Evolutionary conservation across 64 coral and sea anemone species (phyloP).

Genomic region (Cladopsammia gracilis): DNA sequence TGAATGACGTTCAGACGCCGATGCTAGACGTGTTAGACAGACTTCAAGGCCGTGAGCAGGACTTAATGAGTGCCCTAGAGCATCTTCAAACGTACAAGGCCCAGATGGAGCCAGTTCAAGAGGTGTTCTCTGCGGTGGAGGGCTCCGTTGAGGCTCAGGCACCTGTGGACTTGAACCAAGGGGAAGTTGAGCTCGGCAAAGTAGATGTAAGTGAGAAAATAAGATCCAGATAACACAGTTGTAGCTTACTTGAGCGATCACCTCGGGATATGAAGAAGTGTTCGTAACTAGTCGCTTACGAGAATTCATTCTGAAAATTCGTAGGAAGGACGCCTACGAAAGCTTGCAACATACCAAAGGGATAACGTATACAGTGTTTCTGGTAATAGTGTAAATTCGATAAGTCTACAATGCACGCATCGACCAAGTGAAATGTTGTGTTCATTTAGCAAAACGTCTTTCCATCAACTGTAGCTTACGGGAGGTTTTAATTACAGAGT

Average conservation of each 20-base stretch:
- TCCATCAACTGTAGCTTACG: too few species aligned
- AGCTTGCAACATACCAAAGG: too few species aligned
- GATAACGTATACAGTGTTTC: too few species aligned
- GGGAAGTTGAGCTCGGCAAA: slow-evolving; percentile 87
- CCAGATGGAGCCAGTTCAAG: slow-evolving; percentile 84
- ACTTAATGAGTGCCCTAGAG: slow-evolving; percentile 72
- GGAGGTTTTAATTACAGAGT: too few species aligned
- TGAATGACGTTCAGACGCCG: slow-evolving; percentile 68
- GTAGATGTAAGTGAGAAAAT: slow-evolving; percentile 74
- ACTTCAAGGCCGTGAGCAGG: slow-evolving; percentile 77
- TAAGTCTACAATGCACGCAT: too few species aligned
- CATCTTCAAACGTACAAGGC: slow-evolving; percentile 71
- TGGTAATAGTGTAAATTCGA: too few species aligned
- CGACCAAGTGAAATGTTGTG: too few species aligned
- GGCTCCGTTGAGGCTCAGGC: slow-evolving; percentile 59
- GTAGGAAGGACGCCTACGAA: too few species aligned
- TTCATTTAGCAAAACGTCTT: too few species aligned
- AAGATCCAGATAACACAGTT: not conserved
- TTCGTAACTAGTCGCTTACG: too few species aligned
- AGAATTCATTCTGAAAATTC: too few species aligned
- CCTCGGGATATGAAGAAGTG: too few species aligned
- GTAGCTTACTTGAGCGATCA: not conserved
- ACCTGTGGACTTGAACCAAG: slow-evolving; percentile 53
- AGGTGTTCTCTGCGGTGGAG: slow-evolving; percentile 81
- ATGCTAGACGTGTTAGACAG: slow-evolving; percentile 83